A percentile compares a stretch with the other conserved stretches of the same genome.
phyloP scores from a whole-genome alignment of 2,888 invertebrate genomes.

The Prenolepis imparis region DNA sequence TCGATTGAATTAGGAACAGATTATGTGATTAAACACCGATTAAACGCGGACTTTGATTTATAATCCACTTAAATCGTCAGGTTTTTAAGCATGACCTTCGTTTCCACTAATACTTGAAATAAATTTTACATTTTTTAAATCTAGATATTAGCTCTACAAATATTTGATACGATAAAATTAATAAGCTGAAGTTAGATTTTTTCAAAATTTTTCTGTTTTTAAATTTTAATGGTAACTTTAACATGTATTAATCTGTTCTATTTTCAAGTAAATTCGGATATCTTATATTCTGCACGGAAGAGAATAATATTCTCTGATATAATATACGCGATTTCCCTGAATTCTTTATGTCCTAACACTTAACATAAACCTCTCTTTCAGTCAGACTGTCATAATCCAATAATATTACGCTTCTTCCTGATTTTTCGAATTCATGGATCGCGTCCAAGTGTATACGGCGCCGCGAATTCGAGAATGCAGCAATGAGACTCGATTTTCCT shows the following conservation, averaged over 20 bases:
- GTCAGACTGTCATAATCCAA: constrained; percentile 1
- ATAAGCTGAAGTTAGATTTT: no score
- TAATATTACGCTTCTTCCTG: constrained; percentile 16
- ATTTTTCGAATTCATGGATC: neutral
- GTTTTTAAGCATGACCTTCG: neutral
- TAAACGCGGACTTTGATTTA: neutral
- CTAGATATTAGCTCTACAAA: neutral
- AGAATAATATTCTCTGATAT: neutral
- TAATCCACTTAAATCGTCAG: neutral
- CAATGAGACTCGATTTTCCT: constrained; percentile 54
- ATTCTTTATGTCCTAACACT: neutral
- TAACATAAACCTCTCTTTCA: constrained; percentile 8
- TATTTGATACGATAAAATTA: neutral
- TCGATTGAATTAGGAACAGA: neutral
- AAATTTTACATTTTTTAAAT: neutral
- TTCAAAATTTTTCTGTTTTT: no score
- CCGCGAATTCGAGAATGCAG: constrained; percentile 17
- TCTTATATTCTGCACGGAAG: neutral
- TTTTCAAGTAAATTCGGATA: neutral
- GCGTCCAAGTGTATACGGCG: constrained; percentile 10
- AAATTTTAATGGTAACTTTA: no score
- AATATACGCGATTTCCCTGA: neutral
- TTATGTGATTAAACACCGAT: neutral
- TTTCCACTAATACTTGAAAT: neutral
- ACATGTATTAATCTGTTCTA: neutral